A percentile compares a stretch with the other conserved stretches of the same genome.
phyloP scores from a whole-genome alignment of 30 jellyfish, hydroid and myxozoan species.

The Calvadosia cruxmelitensis region DNA sequence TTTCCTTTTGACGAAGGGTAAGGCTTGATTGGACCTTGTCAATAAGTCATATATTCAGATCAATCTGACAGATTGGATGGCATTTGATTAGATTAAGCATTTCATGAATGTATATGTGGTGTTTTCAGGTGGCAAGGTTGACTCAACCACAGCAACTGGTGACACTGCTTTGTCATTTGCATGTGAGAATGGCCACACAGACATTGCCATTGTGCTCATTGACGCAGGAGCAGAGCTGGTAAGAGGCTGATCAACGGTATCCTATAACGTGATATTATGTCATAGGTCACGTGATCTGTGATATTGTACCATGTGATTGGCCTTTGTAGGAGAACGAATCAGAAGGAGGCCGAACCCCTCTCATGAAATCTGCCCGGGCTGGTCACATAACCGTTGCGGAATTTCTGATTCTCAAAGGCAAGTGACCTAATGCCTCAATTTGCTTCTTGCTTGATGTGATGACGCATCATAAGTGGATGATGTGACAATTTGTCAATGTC shows the following conservation, averaged over 20 bases:
- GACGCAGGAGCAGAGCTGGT: conserved; percentile 77
- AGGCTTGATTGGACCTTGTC: background rate
- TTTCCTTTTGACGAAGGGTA: conserved; percentile 78
- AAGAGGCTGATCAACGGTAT: background rate
- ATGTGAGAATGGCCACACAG: conserved; percentile 92
- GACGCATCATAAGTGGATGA: too few relatives aligned
- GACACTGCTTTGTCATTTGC: conserved; percentile 94
- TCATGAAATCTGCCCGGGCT: conserved; percentile 94
- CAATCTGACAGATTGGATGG: background rate
- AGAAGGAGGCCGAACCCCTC: conserved; percentile 95
- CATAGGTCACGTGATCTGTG: background rate
- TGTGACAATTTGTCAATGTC: too few relatives aligned
- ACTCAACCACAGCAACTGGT: conserved; percentile 89
- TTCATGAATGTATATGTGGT: background rate
- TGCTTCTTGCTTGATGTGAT: too few relatives aligned
- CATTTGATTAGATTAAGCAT: background rate
- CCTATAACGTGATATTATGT: background rate
- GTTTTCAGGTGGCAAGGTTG: conserved; percentile 58
- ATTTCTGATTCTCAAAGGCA: conserved; percentile 67
- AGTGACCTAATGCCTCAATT: too few relatives aligned
- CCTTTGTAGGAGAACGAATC: conserved; percentile 65
- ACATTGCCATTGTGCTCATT: conserved; percentile 72
- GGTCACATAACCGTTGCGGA: conserved; percentile 92
- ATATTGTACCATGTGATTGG: background rate
- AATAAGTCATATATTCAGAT: background rate